These are phyloP conservation scores for Sapajus apella DNA, from an alignment of 2,113 vertebrate genomes.

Conservation along the genomic window DNA sequence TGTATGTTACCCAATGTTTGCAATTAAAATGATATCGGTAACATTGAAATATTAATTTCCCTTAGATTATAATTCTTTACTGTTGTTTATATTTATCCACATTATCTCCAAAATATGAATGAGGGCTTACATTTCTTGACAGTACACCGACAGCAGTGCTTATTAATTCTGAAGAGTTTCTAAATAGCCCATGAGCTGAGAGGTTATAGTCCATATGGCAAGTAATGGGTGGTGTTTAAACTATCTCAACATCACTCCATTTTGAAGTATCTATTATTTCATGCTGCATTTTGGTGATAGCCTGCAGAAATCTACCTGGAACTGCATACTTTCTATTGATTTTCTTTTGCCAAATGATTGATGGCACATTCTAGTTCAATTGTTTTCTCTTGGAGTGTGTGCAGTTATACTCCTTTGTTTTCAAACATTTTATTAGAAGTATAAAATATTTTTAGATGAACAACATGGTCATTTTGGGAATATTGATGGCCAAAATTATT, in stretches of 20 bases:
- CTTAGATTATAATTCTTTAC: constrained; percentile 45
- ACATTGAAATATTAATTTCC: constrained; percentile 33
- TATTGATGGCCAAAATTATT: neutral
- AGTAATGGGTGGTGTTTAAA: constrained; percentile 53
- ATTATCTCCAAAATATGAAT: constrained; percentile 28
- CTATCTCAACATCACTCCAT: constrained; percentile 21
- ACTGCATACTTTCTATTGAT: constrained; percentile 8
- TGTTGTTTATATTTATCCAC: constrained; percentile 24
- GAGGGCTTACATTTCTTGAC: constrained; percentile 54
- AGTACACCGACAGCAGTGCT: constrained; percentile 1
- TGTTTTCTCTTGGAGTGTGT: neutral
- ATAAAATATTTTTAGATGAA: constrained; percentile 1
- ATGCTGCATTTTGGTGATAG: constrained; percentile 8
- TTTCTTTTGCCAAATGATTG: constrained; percentile 35
- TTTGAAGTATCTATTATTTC: constrained; percentile 54
- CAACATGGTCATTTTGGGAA: neutral
- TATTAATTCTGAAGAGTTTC: constrained; percentile 64
- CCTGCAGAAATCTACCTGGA: constrained; percentile 40
- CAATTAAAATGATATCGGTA: constrained; percentile 23
- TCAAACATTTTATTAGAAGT: constrained; percentile 35
- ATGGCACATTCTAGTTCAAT: neutral
- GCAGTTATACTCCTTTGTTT: neutral
- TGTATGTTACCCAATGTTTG: neutral
- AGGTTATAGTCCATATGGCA: constrained; percentile 34
- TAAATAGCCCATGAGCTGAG: constrained; percentile 42